Evolutionary conservation across 2,797 vertebrate genomes (phyloP).

Genomic region (Propithecus perrieri): DNA sequence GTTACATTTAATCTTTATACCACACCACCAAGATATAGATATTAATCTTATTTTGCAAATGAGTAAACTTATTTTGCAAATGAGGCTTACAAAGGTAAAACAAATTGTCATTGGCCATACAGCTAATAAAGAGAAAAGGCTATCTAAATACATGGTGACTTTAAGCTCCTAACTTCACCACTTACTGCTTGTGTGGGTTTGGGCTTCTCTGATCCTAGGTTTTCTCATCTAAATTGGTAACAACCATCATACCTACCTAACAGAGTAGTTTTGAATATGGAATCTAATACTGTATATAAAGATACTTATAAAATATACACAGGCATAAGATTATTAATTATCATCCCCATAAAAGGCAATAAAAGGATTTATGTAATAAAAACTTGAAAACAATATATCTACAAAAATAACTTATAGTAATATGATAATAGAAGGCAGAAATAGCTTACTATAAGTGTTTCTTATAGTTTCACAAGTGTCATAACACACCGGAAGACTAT

Average conservation of each 20-base stretch:
- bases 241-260: neutral
- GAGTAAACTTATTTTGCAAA: neutral
- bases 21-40: neutral
- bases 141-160: neutral
- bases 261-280: neutral
- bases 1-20: neutral
- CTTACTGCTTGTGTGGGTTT: neutral
- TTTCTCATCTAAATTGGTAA: conserved; percentile 37
- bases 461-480: conserved; percentile 54
- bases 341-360: conserved; percentile 16
- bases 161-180: neutral
- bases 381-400: conserved; percentile 40
- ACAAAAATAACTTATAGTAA: conserved; percentile 54
- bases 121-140: neutral
- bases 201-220: neutral
- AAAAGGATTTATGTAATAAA: conserved; percentile 45
- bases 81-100: neutral
- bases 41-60: neutral
- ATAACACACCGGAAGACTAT: conserved; percentile 50
- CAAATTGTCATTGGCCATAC: neutral
- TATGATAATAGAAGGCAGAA: conserved; percentile 54
- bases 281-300: conserved; percentile 26
- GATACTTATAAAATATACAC: neutral
- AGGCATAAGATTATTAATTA: conserved; percentile 28
- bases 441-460: conserved; percentile 36